phyloP scores from a whole-genome alignment of 2,888 invertebrate species.

The Spodoptera exigua region DNA sequence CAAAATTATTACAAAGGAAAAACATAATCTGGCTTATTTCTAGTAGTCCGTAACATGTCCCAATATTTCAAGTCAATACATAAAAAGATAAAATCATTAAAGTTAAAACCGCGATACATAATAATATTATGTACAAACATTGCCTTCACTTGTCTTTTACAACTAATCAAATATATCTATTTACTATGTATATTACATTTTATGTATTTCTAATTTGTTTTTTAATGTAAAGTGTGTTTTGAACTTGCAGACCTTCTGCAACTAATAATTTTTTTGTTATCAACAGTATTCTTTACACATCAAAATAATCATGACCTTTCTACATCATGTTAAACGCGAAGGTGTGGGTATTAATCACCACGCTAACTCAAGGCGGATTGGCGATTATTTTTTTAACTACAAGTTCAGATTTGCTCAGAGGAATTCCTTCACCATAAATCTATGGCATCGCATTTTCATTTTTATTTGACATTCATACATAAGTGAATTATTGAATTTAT shows the following conservation, averaged over 20 bases:
- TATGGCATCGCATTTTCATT: too few relatives aligned
- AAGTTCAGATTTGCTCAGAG: too few relatives aligned
- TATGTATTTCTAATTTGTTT: conserved; percentile 41
- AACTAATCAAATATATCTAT: conserved; percentile 47
- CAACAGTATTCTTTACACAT: too few relatives aligned
- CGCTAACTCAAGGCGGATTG: too few relatives aligned
- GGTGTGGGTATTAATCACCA: too few relatives aligned
- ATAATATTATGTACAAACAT: conserved; percentile 59
- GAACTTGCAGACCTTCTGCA: conserved; percentile 3
- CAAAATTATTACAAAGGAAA: neutral
- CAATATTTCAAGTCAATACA: conserved; percentile 45
- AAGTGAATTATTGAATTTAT: too few relatives aligned
- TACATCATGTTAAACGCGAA: neutral
- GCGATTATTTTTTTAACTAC: too few relatives aligned
- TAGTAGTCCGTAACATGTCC: conserved; percentile 43
- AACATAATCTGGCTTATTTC: neutral
- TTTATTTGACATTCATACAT: too few relatives aligned
- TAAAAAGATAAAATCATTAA: conserved; percentile 56
- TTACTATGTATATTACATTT: conserved; percentile 48
- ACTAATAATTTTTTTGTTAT: too few relatives aligned
- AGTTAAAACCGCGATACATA: conserved; percentile 49
- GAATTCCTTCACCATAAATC: too few relatives aligned
- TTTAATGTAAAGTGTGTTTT: conserved; percentile 27
- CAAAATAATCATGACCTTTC: too few relatives aligned
- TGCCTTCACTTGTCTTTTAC: conserved; percentile 54